These are phyloP conservation scores for Calephelis virginiensis DNA, from an alignment of 1,140 invertebrate genomes.

Conservation along the genomic window DNA sequence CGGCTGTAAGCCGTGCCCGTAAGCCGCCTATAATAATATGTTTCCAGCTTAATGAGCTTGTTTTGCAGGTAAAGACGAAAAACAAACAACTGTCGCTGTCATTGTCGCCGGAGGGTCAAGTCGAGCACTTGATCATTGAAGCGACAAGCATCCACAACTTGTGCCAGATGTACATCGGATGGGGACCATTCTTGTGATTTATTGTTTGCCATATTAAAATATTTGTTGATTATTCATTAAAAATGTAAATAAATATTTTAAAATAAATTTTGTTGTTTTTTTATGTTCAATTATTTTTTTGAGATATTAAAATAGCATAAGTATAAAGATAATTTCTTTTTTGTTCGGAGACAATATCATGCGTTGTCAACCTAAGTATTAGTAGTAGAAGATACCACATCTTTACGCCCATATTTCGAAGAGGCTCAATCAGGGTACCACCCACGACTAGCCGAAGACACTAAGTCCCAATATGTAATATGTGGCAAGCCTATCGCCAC, in stretches of 20 bases:
- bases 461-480: too few species aligned
- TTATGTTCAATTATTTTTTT: not conserved
- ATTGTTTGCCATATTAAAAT: constrained; percentile 4
- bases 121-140: constrained; percentile 93
- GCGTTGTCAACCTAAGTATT: too few species aligned
- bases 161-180: constrained; percentile 97
- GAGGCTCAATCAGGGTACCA: too few species aligned
- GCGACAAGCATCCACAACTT: constrained; percentile 93
- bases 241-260: not conserved
- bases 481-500: too few species aligned
- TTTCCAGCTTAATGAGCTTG: too few species aligned
- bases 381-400: too few species aligned
- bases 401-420: too few species aligned
- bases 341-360: too few species aligned
- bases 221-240: not conserved
- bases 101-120: constrained; percentile 95
- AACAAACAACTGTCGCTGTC: constrained; percentile 79
- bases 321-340: too few species aligned
- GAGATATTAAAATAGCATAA: not conserved
- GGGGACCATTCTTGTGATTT: constrained; percentile 89
- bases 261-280: not conserved
- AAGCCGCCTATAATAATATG: too few species aligned
- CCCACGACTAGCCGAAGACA: too few species aligned
- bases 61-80: constrained; percentile 76
- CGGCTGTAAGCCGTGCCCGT: too few species aligned